Conservation (phyloP, 2,797 vertebrate genomes). For the Emys orbicularis region DNA sequence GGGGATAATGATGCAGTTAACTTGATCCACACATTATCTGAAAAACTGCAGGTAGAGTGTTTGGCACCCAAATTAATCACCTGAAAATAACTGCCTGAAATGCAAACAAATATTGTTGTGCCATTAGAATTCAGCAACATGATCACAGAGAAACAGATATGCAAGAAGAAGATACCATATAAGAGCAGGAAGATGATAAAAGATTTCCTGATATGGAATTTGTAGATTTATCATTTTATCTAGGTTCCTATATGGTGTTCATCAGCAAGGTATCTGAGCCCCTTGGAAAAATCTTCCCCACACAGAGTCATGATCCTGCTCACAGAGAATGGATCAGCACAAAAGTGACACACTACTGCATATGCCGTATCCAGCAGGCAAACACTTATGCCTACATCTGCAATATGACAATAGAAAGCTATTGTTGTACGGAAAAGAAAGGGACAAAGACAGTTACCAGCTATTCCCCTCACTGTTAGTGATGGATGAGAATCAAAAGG, state of each 20-base stretch:
- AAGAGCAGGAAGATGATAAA: slow-evolving; percentile 32
- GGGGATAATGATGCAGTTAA: slow-evolving; percentile 49
- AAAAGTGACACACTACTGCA: not conserved
- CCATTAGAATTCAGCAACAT: not conserved
- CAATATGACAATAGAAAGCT: not conserved
- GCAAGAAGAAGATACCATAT: not conserved
- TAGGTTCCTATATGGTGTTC: not conserved
- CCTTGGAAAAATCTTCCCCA: not conserved
- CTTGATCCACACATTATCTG: slow-evolving; percentile 42
- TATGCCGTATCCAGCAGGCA: not conserved
- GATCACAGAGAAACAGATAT: not conserved
- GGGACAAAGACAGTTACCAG: not conserved
- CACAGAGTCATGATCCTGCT: not conserved
- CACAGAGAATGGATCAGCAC: not conserved
- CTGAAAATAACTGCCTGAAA: slow-evolving; percentile 32
- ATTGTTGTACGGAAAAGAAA: not conserved
- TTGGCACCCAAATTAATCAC: slow-evolving; percentile 56
- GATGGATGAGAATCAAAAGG: not conserved
- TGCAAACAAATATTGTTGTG: slow-evolving; percentile 38
- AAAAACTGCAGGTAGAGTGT: slow-evolving; percentile 16
- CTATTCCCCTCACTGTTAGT: not conserved
- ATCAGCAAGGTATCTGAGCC: not conserved
- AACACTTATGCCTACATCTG: not conserved
- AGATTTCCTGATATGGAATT: slow-evolving; percentile 4
- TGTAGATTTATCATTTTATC: slow-evolving; percentile 5